Conservation (phyloP, 1,140 invertebrate genomes). For the Hylaeus anthracinus region DNA sequence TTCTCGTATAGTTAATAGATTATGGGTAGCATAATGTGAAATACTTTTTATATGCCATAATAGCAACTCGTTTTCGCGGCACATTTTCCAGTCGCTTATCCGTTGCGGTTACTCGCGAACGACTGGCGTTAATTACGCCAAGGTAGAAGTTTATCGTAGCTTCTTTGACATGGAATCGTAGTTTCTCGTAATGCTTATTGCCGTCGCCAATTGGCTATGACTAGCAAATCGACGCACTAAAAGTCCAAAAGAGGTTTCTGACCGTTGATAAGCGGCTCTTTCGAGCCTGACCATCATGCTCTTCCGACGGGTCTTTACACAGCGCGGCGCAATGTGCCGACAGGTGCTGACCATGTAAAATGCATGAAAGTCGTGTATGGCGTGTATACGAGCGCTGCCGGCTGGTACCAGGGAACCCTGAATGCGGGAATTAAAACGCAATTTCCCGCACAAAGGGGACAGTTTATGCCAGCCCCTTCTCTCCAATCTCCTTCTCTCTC, state of each 20-base stretch:
- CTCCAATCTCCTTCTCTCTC: constrained; percentile 8
- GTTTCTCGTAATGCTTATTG: constrained; percentile 24
- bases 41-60: no score
- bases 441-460: constrained; percentile 80
- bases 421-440: constrained; percentile 81
- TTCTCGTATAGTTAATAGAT: no score
- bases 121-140: neutral
- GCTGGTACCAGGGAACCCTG: constrained; percentile 64
- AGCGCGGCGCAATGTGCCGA: constrained; percentile 42
- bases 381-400: constrained; percentile 67
- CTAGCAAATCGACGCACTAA: constrained; percentile 35
- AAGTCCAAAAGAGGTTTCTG: constrained; percentile 23
- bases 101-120: neutral
- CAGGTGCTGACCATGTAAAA: constrained; percentile 75
- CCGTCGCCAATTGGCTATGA: constrained; percentile 30
- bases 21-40: no score
- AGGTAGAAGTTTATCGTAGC: neutral
- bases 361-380: constrained; percentile 73
- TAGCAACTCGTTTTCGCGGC: no score
- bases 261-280: constrained; percentile 50
- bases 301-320: constrained; percentile 44
- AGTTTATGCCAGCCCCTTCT: constrained; percentile 76
- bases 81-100: neutral
- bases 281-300: constrained; percentile 32
- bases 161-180: constrained; percentile 13